A percentile compares a stretch with the other conserved stretches of the same genome.
phyloP scores from a whole-genome alignment of 2,797 vertebrate genomes.

The Pipistrellus pygmaeus region DNA sequence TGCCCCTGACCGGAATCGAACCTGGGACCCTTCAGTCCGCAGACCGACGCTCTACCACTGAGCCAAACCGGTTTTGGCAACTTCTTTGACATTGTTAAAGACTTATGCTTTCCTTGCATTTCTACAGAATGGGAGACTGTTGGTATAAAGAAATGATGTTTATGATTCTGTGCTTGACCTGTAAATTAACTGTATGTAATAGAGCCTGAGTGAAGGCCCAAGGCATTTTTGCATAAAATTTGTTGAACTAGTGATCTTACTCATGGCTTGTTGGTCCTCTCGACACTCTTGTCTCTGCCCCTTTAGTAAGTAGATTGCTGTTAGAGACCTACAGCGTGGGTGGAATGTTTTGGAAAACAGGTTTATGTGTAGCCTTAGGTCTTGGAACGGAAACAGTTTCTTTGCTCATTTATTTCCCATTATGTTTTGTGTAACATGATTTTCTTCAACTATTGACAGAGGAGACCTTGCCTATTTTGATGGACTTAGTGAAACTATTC shows the following conservation, averaged over 20 bases:
- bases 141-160: neutral
- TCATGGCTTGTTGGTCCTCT: neutral
- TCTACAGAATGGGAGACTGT: neutral
- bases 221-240: neutral
- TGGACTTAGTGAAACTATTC: conserved; percentile 98
- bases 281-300: neutral
- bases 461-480: conserved; percentile 98
- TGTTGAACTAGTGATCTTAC: neutral
- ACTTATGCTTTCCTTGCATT: conserved; percentile 36
- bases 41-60: no score
- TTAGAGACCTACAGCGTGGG: neutral
- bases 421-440: conserved; percentile 2
- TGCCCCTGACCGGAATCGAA: no score
- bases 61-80: no score
- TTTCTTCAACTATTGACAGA: conserved; percentile 85
- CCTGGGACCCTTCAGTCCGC: no score
- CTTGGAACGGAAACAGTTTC: neutral
- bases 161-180: neutral
- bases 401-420: neutral
- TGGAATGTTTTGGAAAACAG: neutral
- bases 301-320: neutral
- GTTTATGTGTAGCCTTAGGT: neutral
- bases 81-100: conserved; percentile 43
- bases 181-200: neutral
- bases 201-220: conserved; percentile 13